Conservation (phyloP, 2,797 vertebrate species). For the Denticeps clupeoides region DNA sequence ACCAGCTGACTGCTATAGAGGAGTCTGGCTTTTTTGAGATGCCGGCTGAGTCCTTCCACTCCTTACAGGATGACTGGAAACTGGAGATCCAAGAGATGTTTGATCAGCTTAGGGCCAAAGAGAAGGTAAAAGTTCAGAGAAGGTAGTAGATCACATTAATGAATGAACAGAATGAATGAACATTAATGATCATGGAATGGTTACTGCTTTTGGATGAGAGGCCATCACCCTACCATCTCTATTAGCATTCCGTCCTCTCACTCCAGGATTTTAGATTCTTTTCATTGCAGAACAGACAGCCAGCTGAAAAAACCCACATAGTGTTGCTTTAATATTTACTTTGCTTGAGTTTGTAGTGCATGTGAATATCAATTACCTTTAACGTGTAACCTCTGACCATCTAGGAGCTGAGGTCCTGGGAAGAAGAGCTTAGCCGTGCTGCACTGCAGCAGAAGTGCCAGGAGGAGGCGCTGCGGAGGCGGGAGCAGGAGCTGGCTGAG, state of each 20-base stretch:
- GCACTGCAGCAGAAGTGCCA: constrained; percentile 94
- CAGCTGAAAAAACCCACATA: too few species aligned
- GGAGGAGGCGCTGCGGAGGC: constrained; percentile 76
- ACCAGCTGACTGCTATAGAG: constrained; percentile 85
- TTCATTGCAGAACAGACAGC: too few species aligned
- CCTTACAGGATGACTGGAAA: constrained; percentile 96
- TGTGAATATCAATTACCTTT: too few species aligned
- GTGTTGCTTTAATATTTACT: too few species aligned
- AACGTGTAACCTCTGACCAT: background rate
- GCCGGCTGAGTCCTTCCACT: constrained; percentile 92
- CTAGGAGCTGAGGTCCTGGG: constrained; percentile 93
- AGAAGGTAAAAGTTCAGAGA: constrained; percentile 78
- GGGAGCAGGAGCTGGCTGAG: constrained; percentile 91
- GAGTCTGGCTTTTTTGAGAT: constrained; percentile 98
- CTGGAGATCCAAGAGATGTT: constrained; percentile 98
- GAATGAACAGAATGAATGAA: too few species aligned
- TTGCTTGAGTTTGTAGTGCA: too few species aligned
- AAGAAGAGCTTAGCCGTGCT: constrained; percentile 84
- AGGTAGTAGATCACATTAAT: too few species aligned
- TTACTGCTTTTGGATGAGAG: too few species aligned
- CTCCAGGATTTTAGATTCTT: too few species aligned
- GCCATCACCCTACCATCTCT: too few species aligned
- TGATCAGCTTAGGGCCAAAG: constrained; percentile 91
- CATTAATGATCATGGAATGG: too few species aligned
- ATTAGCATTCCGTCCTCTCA: too few species aligned